Evolutionary conservation across 2,888 invertebrate genomes (phyloP), one percentile per base, ranked within the genome.

Genomic region (Pseudanteris insignis): DNA sequence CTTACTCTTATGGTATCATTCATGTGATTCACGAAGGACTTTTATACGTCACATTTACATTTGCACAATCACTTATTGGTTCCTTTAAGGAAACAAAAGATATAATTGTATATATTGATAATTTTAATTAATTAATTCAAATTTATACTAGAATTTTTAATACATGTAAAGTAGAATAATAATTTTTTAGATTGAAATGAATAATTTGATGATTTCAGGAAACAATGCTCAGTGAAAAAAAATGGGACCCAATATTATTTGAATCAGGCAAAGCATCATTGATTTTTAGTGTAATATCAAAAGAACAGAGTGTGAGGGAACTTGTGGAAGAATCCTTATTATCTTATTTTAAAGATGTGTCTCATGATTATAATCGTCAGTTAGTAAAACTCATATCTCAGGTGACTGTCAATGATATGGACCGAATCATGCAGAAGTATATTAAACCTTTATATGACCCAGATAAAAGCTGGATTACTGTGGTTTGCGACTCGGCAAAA

Each of bases 191-290:
- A n/a, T n/a, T n/a, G n/a, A n/a, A n/a, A n/a, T n/a, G n/a, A n/a
- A n/a, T n/a, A n/a, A n/a, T n/a, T n/a, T n/a, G n/a, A n/a, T n/a
- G n/a, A n/a, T n/a, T n/a, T n/a, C n/a, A n/a, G n/a, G n/a, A n/a
- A n/a, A n/a, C n/a, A n/a, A n/a, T n/a, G n/a, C n/a, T n/a, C n/a
- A n/a, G n/a, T n/a, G n/a, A n/a, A n/a, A n/a, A n/a, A n/a, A n/a
- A n/a, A n/a, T n/a, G n/a, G n/a, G n/a, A n/a, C n/a, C n/a, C n/a
- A 6, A 86, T 89, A 29, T 82, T 94, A 54, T 85, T 94, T 69
- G 91, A 90, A 68, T 90, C 93, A 0, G 94, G 94, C 0, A 89
- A 88, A 72, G 91, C 92, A 74, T 92, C 93, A 9, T 84, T 92
- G n/a, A 87, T 94, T 62, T 96, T 90, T 80, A 90, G 93, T 18